Base-by-base conservation (phyloP, 2,797 vertebrate species). In the Sebastes dallii region DNA sequence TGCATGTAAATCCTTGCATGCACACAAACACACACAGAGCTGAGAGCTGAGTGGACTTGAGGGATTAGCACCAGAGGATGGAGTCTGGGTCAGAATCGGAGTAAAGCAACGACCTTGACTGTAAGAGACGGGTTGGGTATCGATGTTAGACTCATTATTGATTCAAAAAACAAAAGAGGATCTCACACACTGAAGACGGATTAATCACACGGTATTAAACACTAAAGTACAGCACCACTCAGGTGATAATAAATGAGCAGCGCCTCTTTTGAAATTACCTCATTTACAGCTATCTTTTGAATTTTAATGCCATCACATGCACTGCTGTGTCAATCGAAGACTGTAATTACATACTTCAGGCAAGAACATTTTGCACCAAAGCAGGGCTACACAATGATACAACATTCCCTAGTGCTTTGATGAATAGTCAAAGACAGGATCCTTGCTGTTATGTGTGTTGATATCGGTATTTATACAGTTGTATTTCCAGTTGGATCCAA, bases 101-200 rank as follows among this genome's bases (percentile, higher is more conserved):
- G 36, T 24, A 27, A 72, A 87, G 55, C 39, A 66, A 52, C 62
- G 72, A 85, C 27, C 76, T 81, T 70, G n/a, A 58, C 60, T 86
- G 76, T 39, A 60, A 71, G 46, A 79, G 42, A 85, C 18, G 39
- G 39, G 20, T 12, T 24, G 34, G 34, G 18, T 62, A 20, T 82
- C 64, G 64, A 81, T 64, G 39, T 78, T 52, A 76, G 34, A 82
- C 50, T 72, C 2, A 66, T 69, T 80, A 75, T 46, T 79, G 81
- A 82, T 78, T 62, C 67, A 39, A 20, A 60, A 66, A 61, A 72
- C 7, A 68, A 30, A 30, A 58, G 75, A 75, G 39, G 69, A 66
- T 56, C 46, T 76, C 65, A 71, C 65, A 72, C 18, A 73, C 22
- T 27, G 55, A 13, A 64, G 24, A 61, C n/a, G 54, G 64, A 73